These are phyloP conservation scores for Gymnocephalus cernua DNA, from an alignment of 2,113 vertebrate species.

Conservation along the genomic window DNA sequence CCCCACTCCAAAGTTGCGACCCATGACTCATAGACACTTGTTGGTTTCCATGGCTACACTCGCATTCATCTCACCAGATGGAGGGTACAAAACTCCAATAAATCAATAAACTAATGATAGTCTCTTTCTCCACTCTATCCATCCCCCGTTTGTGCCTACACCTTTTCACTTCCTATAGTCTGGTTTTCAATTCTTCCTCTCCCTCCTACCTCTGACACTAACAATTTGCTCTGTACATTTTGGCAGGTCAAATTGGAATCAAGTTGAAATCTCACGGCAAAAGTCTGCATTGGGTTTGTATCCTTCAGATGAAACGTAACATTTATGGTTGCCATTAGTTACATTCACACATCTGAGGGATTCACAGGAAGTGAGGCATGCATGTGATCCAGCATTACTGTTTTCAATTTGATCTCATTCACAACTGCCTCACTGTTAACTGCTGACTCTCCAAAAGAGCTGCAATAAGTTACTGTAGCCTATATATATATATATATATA, in stretches of 20 bases:
- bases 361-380: not conserved
- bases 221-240: conserved; percentile 1
- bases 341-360: not conserved
- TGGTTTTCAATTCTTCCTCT: not conserved
- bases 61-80: conserved; percentile 9
- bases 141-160: conserved; percentile 12
- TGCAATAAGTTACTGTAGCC: not conserved
- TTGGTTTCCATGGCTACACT: conserved; percentile 64
- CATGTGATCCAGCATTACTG: not conserved
- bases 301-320: not conserved
- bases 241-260: not conserved
- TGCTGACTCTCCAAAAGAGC: not conserved
- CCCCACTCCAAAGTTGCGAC: not conserved
- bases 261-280: not conserved
- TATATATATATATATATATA: too few relatives aligned
- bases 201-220: not conserved
- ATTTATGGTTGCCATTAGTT: not conserved
- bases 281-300: not conserved
- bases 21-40: conserved; percentile 52
- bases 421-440: not conserved
- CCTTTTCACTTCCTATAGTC: not conserved
- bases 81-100: not conserved
- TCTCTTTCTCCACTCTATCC: not conserved
- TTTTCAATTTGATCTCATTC: not conserved
- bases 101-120: conserved; percentile 33